These are phyloP conservation scores for Coccyzus lansbergi DNA, from an alignment of 2,797 vertebrate genomes.

Conservation along the genomic window DNA sequence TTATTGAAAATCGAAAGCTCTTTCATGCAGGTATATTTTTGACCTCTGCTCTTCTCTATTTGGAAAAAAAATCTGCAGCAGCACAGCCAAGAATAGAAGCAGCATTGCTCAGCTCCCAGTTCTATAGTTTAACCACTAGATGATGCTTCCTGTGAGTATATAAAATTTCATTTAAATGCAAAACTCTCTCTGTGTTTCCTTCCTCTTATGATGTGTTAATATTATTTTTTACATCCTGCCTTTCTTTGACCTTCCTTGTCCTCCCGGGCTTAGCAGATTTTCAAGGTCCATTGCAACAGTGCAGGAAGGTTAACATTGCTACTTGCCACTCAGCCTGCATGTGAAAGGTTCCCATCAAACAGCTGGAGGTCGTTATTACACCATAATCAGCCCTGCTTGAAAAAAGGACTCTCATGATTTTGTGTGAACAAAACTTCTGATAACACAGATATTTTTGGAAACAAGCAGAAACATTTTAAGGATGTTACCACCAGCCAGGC, in stretches of 20 bases:
- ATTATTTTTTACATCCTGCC: constrained; percentile 11
- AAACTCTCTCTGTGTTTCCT: constrained; percentile 20
- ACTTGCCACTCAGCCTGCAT: neutral
- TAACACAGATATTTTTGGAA: neutral
- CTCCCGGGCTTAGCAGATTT: neutral
- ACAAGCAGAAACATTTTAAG: neutral
- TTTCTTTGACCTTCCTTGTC: neutral
- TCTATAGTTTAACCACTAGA: neutral
- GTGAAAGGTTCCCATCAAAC: constrained; percentile 12
- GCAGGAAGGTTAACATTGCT: neutral
- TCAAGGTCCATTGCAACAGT: neutral
- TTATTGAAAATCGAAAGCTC: constrained; percentile 22
- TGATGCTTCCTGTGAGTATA: constrained; percentile 15
- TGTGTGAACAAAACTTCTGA: neutral
- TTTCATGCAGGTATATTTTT: constrained; percentile 43
- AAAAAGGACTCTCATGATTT: neutral
- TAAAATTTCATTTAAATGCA: constrained; percentile 27
- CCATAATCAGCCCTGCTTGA: neutral
- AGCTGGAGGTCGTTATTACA: neutral
- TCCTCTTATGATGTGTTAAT: neutral
- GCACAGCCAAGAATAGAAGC: neutral
- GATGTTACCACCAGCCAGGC: neutral
- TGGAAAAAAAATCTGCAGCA: constrained; percentile 31
- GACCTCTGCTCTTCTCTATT: constrained; percentile 32
- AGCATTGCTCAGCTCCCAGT: neutral